Evolutionary conservation across 2,797 vertebrate species (phyloP).

Genomic region (Chelonia mydas): DNA sequence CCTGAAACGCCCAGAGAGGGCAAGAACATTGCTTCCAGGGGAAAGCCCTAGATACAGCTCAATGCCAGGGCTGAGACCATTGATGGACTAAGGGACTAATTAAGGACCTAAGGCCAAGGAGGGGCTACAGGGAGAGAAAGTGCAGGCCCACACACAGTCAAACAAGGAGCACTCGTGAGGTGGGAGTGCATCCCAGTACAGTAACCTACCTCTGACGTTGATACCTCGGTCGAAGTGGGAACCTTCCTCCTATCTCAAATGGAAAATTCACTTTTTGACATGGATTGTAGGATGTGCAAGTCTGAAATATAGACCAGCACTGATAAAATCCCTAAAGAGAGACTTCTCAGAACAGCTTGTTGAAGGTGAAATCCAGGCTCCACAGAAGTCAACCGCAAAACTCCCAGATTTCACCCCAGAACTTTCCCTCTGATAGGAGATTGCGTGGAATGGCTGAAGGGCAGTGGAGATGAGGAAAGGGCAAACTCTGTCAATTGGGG

Average conservation of each 20-base stretch:
- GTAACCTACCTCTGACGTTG: neutral
- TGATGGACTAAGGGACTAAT: no score
- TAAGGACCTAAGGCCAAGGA: no score
- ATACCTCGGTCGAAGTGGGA: neutral
- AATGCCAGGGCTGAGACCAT: no score
- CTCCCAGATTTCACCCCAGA: neutral
- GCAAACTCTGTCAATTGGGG: neutral
- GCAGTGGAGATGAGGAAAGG: neutral
- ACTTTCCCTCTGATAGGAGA: neutral
- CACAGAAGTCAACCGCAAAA: neutral
- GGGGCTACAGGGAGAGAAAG: no score
- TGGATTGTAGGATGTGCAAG: neutral
- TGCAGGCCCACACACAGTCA: no score
- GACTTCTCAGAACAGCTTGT: neutral
- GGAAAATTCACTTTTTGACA: neutral
- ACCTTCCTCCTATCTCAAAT: neutral
- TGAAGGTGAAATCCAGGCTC: neutral
- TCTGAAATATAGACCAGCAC: neutral
- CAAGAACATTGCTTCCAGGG: no score
- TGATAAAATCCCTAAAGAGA: neutral
- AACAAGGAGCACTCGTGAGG: no score
- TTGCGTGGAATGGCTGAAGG: accelerated
- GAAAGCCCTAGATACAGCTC: no score
- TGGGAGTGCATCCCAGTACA: no score
- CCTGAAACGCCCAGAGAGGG: no score